phyloP scores from a whole-genome alignment of 2,797 vertebrate genomes.

The Melanotaenia trifasciata region DNA sequence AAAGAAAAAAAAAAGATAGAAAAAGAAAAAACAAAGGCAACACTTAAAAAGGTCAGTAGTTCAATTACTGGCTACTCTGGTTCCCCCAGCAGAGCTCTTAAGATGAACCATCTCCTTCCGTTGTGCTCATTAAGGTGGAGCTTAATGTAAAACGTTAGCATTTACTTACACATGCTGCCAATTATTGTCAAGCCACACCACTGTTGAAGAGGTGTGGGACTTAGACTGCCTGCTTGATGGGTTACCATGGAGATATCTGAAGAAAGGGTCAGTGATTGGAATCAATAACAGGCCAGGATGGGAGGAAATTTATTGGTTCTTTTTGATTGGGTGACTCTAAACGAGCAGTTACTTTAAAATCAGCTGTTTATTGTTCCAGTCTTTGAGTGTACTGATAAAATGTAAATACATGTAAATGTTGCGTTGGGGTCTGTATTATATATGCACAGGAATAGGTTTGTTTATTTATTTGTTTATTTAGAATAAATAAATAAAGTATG shows the following conservation, averaged over 20 bases:
- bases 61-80: constrained; percentile 56
- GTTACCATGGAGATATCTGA: constrained; percentile 43
- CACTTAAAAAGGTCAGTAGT: constrained; percentile 69
- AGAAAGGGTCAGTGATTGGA: constrained; percentile 13
- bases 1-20: background rate
- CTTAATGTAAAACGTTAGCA: constrained; percentile 53
- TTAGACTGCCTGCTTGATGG: constrained; percentile 22
- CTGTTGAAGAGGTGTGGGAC: constrained; percentile 21
- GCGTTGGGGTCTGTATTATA: background rate
- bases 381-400: background rate
- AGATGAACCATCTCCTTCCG: constrained; percentile 25
- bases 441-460: background rate
- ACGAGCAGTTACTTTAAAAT: constrained; percentile 11
- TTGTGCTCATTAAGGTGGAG: constrained; percentile 56
- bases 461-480: background rate
- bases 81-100: constrained; percentile 41
- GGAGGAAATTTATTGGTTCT: background rate
- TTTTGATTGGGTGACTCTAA: constrained; percentile 24
- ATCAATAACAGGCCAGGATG: background rate
- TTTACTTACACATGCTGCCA: constrained; percentile 57
- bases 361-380: background rate
- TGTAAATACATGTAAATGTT: background rate
- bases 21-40: constrained; percentile 11
- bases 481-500: background rate
- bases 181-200: constrained; percentile 49